phyloP scores from a whole-genome alignment of 2,113 vertebrate species.

The Larimichthys crocea region DNA sequence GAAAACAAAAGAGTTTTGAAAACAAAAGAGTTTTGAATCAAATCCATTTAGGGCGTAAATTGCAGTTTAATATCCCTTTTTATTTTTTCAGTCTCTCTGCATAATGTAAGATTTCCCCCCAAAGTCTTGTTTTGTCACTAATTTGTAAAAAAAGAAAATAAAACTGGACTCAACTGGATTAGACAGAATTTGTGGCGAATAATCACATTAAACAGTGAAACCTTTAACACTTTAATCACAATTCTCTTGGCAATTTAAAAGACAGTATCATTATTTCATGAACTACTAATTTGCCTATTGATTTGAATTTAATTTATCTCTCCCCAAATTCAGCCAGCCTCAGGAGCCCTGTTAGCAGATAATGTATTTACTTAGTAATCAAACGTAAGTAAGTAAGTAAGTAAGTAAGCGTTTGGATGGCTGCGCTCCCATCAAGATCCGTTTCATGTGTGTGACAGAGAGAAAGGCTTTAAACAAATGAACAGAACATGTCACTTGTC shows the following conservation, averaged over 20 bases:
- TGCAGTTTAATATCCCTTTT: slow-evolving; percentile 20
- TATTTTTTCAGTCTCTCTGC: slow-evolving; percentile 25
- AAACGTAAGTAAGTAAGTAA: slow-evolving; percentile 36
- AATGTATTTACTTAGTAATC: slow-evolving; percentile 49
- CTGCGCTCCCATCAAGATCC: slow-evolving; percentile 21
- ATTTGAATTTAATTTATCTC: slow-evolving; percentile 57
- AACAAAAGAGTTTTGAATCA: slow-evolving; percentile 37
- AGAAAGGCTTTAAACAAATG: slow-evolving; percentile 14
- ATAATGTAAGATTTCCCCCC: slow-evolving; percentile 19
- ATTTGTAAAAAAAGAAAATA: slow-evolving; percentile 18
- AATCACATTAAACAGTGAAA: slow-evolving; percentile 54
- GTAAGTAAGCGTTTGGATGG: slow-evolving; percentile 22
- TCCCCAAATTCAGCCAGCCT: slow-evolving; percentile 30
- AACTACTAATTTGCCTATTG: slow-evolving; percentile 56
- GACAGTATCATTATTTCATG: slow-evolving; percentile 39
- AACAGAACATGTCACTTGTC: slow-evolving; percentile 46
- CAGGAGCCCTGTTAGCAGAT: slow-evolving; percentile 30
- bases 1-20: slow-evolving; percentile 37
- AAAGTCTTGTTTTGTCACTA: slow-evolving; percentile 34
- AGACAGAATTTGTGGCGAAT: slow-evolving; percentile 35
- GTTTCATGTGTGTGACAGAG: not conserved
- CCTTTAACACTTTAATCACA: slow-evolving; percentile 34
- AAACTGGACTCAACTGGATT: slow-evolving; percentile 34
- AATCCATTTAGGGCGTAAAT: slow-evolving; percentile 18
- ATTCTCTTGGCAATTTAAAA: slow-evolving; percentile 41